These are phyloP conservation scores for Pluvialis apricaria DNA, from an alignment of 2,113 vertebrate genomes.

Conservation along the genomic window DNA sequence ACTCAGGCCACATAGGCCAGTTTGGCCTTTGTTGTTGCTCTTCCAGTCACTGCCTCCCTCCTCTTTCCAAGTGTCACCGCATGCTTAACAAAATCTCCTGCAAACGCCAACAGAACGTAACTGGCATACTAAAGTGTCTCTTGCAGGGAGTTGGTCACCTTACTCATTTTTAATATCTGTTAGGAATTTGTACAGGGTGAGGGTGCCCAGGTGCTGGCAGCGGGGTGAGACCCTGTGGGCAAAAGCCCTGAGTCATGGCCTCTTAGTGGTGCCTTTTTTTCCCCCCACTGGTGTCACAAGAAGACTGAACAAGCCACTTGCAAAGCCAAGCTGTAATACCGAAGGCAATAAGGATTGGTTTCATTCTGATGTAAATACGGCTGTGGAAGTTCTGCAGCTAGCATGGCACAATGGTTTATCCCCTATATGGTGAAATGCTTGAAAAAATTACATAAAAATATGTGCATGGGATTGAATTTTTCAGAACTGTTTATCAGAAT, in stretches of 20 bases:
- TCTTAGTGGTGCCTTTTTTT: too few relatives aligned
- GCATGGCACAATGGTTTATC: background rate
- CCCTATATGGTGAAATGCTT: background rate
- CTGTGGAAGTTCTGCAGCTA: background rate
- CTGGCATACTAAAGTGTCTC: too few relatives aligned
- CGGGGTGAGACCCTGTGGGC: too few relatives aligned
- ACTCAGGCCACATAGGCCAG: background rate
- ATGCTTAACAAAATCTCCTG: background rate
- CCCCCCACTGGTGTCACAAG: background rate
- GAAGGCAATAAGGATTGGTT: fast-evolving
- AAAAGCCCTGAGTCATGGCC: too few relatives aligned
- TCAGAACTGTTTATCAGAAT: background rate
- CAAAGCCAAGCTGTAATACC: background rate
- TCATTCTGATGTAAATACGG: background rate
- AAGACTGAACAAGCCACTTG: background rate
- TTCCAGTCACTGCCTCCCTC: background rate
- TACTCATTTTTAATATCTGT: background rate
- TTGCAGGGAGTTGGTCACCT: background rate
- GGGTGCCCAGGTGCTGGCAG: background rate
- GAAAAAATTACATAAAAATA: background rate
- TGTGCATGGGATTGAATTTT: background rate
- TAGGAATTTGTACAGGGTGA: background rate
- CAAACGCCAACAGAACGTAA: fast-evolving
- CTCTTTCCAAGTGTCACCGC: background rate
- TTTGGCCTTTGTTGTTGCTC: background rate